phyloP scores from a whole-genome alignment of 2,113 vertebrate species.

The Ameiurus melas region DNA sequence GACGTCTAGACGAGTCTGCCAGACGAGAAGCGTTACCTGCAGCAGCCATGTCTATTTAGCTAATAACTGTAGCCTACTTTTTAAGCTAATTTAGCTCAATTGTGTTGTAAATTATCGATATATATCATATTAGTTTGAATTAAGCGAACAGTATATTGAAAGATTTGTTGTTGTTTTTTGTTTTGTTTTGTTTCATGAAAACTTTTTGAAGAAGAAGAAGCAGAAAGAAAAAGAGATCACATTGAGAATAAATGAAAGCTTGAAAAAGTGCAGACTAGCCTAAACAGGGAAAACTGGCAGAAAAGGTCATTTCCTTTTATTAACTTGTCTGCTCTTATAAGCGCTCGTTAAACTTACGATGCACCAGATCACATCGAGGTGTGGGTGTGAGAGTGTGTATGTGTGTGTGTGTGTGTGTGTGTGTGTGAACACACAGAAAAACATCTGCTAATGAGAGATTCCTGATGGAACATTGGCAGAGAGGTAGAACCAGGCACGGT shows the following conservation, averaged over 20 bases:
- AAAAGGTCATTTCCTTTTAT: constrained; percentile 56
- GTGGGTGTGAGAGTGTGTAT: constrained; percentile 8
- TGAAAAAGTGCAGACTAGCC: constrained; percentile 37
- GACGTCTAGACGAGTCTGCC: constrained; percentile 34
- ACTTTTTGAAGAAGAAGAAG: neutral
- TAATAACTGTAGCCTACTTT: neutral
- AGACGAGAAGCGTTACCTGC: constrained; percentile 7
- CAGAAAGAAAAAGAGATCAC: neutral
- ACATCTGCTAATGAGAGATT: constrained; percentile 56
- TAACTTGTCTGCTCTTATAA: constrained; percentile 55
- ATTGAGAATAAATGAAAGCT: neutral
- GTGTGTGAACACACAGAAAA: constrained; percentile 21
- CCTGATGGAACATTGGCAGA: constrained; percentile 52
- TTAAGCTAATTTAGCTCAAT: too few relatives aligned
- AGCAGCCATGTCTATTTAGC: neutral
- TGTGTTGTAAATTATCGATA: neutral
- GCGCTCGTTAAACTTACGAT: constrained; percentile 53
- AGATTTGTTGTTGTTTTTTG: neutral
- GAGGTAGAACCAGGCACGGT: constrained; percentile 30
- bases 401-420: constrained; percentile 24
- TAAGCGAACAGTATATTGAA: neutral
- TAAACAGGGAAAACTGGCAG: constrained; percentile 44
- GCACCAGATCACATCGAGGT: constrained; percentile 53
- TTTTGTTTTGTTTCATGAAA: neutral
- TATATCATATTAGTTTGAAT: neutral